Evolutionary conservation across 1,140 invertebrate genomes (phyloP), one percentile per base, ranked within the genome.

Genomic region (Antheraea pernyi): DNA sequence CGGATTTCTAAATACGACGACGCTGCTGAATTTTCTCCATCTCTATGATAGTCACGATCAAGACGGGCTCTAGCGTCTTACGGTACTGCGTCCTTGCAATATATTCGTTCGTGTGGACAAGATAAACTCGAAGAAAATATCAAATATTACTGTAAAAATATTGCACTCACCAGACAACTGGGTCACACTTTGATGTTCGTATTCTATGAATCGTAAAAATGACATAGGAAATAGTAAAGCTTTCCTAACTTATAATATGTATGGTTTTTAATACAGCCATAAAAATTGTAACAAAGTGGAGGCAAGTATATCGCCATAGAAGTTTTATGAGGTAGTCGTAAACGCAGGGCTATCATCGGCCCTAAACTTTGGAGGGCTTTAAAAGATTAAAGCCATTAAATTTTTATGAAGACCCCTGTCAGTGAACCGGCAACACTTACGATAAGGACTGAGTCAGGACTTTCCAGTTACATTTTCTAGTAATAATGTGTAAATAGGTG

Each of bases 311-410:
- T 74, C 62, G 46, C 46, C 46, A 70, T 19, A 67, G 53, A 61
- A 75, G 69, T 72, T 82, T 82, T 82, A 81, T 73, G 77, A 77
- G 76, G 36, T 70, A 62, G 70, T 78, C 78, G 79, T 84, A 84
- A 83, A 80, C 71, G 74, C 71, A 70, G 65, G 71, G 71, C 75
- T 80, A 82, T 85, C 79, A 79, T 74, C 73, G 70, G 74, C 75
- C 80, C 75, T 73, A 78, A 79, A 83, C 71, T 81, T 83, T 71
- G 72, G 69, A 78, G 72, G 71, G 79, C 72, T 80, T 83, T 82
- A 82, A 85, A 78, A 84, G 80, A 85, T 85, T 86, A 86, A 79
- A 79, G 74, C 76, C 75, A 83, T 87, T 85, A 85, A 84, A 87
- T 77, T 84, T 86, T 85, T 84, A 84, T 85, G 82, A 77, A 78